Evolutionary conservation across 2,113 vertebrate species (phyloP).

Genomic region (Lepus europaeus): DNA sequence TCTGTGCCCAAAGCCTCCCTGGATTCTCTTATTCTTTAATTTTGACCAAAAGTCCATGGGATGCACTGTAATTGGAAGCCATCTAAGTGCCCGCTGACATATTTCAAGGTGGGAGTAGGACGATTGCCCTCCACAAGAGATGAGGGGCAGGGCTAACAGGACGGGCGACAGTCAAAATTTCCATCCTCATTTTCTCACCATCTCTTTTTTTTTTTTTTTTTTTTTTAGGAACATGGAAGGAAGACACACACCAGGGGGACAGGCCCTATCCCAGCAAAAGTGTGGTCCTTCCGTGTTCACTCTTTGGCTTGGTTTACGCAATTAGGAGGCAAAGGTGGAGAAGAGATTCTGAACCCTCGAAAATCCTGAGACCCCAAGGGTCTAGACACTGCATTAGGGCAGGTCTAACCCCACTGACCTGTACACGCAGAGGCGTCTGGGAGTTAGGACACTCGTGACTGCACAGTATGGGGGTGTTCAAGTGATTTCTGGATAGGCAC

Average conservation of each 20-base stretch:
- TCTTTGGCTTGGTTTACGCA: slow-evolving; percentile 5
- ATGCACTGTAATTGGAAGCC: background rate
- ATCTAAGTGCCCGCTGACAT: background rate
- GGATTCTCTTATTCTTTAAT: slow-evolving; percentile 38
- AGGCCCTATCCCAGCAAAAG: background rate
- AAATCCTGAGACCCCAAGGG: background rate
- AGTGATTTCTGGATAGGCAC: background rate
- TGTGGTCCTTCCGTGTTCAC: background rate
- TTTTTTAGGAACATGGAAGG: background rate
- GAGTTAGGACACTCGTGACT: background rate
- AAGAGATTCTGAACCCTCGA: background rate
- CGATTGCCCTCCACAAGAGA: background rate
- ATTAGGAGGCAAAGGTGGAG: background rate
- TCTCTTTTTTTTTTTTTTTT: background rate
- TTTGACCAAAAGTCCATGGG: slow-evolving; percentile 9
- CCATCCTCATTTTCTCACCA: background rate
- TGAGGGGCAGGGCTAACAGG: background rate
- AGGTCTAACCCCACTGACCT: background rate
- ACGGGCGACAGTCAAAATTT: background rate
- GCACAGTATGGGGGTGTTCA: background rate
- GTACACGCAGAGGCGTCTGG: background rate
- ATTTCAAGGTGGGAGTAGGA: background rate
- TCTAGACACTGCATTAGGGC: too few relatives aligned
- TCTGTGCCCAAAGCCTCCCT: slow-evolving; percentile 22
- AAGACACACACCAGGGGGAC: background rate